Conservation (phyloP, 2,113 vertebrate genomes). For the Lagopus leucura region DNA sequence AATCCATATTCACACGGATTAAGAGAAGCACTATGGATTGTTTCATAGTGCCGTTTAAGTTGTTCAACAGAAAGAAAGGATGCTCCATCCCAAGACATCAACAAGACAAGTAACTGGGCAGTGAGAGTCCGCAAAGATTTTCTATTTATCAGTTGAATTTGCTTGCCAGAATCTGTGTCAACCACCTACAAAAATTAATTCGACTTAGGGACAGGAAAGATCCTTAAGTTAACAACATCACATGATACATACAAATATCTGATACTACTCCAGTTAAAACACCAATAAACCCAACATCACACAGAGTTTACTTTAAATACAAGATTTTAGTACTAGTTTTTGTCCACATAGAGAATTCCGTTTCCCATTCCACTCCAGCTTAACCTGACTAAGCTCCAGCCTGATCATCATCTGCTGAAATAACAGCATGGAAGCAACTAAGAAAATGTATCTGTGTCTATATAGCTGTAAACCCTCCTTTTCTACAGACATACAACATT, state of each 20-base stretch:
- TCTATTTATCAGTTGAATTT: conserved; percentile 93
- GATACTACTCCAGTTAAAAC: background rate
- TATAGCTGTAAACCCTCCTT: background rate
- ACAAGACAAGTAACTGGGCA: conserved; percentile 88
- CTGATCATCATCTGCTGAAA: background rate
- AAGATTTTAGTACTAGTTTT: background rate
- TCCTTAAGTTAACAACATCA: background rate
- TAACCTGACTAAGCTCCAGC: background rate
- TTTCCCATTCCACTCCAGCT: background rate
- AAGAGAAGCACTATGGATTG: conserved; percentile 77
- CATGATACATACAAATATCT: background rate
- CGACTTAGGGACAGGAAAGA: background rate
- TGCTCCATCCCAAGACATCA: conserved; percentile 91
- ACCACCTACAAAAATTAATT: conserved; percentile 79
- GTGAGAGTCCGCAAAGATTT: conserved; percentile 93
- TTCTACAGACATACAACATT: too few relatives aligned
- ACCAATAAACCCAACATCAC: background rate
- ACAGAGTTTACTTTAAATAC: background rate
- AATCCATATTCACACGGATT: conserved; percentile 99
- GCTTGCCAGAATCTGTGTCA: conserved; percentile 84
- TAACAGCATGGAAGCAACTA: background rate
- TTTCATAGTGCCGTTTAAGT: conserved; percentile 84
- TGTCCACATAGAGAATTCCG: background rate
- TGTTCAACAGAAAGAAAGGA: conserved; percentile 81
- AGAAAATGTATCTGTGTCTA: background rate